Evolutionary conservation across 1,140 invertebrate species (phyloP).

Genomic region (Euwallacea fornicatus): DNA sequence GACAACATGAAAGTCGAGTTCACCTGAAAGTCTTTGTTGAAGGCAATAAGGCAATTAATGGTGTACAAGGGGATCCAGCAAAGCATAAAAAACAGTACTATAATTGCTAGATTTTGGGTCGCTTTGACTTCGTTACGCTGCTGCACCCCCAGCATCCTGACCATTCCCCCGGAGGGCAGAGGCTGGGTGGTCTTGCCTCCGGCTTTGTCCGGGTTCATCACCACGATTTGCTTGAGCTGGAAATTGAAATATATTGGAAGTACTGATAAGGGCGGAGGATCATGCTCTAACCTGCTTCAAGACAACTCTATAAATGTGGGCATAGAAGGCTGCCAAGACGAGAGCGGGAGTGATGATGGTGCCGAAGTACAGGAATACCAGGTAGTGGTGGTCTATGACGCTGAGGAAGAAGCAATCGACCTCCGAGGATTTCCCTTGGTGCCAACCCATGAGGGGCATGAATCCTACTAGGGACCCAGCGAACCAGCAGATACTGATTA

Average conservation of each 20-base stretch:
- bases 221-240: constrained; percentile 61
- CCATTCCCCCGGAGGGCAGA: constrained; percentile 63
- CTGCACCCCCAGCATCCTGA: constrained; percentile 75
- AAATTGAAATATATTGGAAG: constrained; percentile 16
- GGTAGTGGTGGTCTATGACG: constrained; percentile 86
- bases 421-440: constrained; percentile 60
- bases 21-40: constrained; percentile 69
- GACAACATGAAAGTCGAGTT: constrained; percentile 71
- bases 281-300: constrained; percentile 73
- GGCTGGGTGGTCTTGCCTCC: constrained; percentile 36
- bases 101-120: constrained; percentile 86
- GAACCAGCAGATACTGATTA: constrained; percentile 84
- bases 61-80: constrained; percentile 93
- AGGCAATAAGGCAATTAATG: constrained; percentile 85
- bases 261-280: background rate
- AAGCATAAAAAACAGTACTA: constrained; percentile 88
- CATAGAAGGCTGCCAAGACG: constrained; percentile 81
- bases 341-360: constrained; percentile 86
- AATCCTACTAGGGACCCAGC: constrained; percentile 78
- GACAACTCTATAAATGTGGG: constrained; percentile 85
- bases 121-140: constrained; percentile 87
- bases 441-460: constrained; percentile 85
- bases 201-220: constrained; percentile 56
- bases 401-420: constrained; percentile 76
- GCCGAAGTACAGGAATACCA: constrained; percentile 85